Conservation (phyloP, 2,113 vertebrate genomes). For the Pseudopodoces humilis region DNA sequence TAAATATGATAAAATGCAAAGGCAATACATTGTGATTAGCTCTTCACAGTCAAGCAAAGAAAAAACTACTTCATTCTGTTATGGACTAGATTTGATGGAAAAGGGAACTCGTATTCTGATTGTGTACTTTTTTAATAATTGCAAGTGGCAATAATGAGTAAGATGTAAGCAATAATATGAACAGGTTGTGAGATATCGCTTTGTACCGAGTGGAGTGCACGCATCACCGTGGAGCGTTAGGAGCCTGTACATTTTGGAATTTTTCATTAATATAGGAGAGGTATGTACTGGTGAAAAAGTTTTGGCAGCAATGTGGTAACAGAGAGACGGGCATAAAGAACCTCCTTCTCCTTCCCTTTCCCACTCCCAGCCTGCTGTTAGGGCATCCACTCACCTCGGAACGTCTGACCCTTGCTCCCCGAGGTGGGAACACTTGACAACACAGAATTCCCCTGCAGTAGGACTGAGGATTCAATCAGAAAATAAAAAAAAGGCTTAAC, state of each 20-base stretch:
- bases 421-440: constrained; percentile 12
- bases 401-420: background rate
- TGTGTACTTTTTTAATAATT: constrained; percentile 60
- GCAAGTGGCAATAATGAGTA: constrained; percentile 78
- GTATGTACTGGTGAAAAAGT: background rate
- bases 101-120: constrained; percentile 53
- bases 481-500: constrained; percentile 37
- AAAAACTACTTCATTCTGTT: constrained; percentile 40
- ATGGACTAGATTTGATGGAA: constrained; percentile 67
- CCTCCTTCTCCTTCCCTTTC: background rate
- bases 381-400: background rate
- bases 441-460: constrained; percentile 46
- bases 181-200: constrained; percentile 53
- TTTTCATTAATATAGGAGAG: constrained; percentile 45
- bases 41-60: constrained; percentile 64
- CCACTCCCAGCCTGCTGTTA: constrained; percentile 16
- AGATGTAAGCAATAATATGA: constrained; percentile 78
- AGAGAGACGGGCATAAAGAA: background rate
- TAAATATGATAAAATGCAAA: constrained; percentile 62
- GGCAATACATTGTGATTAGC: constrained; percentile 74
- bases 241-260: constrained; percentile 62
- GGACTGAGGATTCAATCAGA: constrained; percentile 38
- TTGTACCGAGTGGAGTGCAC: constrained; percentile 18
- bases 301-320: constrained; percentile 39
- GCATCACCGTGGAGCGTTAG: constrained; percentile 25